Evolutionary conservation across 2,113 vertebrate genomes (phyloP).

Genomic region (Athene noctua): DNA sequence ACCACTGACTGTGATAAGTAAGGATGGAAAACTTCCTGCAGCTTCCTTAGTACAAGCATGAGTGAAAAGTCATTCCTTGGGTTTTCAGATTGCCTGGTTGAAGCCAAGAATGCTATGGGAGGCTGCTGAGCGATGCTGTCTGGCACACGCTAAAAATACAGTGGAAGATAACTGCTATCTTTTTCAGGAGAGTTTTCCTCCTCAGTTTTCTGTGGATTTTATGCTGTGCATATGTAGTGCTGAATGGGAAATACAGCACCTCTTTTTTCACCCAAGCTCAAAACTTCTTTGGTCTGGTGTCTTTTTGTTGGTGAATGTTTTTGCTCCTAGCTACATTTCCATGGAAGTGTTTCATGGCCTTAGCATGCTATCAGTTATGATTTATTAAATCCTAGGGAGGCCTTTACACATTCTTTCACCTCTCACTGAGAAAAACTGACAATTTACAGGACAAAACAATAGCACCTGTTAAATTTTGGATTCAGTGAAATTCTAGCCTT

Average conservation of each 20-base stretch:
- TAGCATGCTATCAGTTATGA: neutral
- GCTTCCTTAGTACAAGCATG: neutral
- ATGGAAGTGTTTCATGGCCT: neutral
- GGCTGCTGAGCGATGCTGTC: conserved; percentile 1
- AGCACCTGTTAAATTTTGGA: neutral
- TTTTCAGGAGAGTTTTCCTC: neutral
- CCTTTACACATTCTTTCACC: neutral
- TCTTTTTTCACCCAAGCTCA: neutral
- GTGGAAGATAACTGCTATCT: neutral
- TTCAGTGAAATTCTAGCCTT: neutral
- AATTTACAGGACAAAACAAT: neutral
- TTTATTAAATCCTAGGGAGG: neutral
- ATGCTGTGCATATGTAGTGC: neutral
- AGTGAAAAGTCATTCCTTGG: conserved; percentile 26
- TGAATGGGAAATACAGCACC: neutral
- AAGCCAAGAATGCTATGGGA: neutral
- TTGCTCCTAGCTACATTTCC: neutral
- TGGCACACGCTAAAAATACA: neutral
- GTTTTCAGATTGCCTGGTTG: neutral
- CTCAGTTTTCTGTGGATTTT: neutral
- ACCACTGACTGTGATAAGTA: neutral
- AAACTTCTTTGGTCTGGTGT: neutral
- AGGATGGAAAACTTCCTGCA: conserved; percentile 7
- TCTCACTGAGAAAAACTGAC: neutral
- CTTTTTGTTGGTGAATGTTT: neutral